phyloP scores from a whole-genome alignment of 2,113 vertebrate genomes.

The Microcebus griseorufus region DNA sequence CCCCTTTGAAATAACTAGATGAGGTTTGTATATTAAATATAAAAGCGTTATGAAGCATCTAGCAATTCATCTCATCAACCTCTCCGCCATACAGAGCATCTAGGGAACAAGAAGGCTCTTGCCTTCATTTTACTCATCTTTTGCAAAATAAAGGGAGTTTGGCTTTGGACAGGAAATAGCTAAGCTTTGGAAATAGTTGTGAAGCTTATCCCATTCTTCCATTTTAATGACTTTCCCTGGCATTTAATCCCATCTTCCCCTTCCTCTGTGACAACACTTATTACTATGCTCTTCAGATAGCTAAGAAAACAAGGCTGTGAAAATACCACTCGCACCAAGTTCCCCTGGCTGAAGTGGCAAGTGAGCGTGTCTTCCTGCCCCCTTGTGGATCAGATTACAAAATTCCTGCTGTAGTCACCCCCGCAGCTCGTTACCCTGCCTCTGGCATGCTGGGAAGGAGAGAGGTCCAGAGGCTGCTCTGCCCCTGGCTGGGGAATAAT shows the following conservation, averaged over 20 bases:
- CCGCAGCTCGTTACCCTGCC: not conserved
- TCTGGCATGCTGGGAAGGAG: not conserved
- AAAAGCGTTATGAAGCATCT: slow-evolving; percentile 58
- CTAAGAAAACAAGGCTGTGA: slow-evolving; percentile 61
- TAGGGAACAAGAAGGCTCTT: slow-evolving; percentile 39
- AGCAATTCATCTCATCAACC: slow-evolving; percentile 72
- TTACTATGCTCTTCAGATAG: slow-evolving; percentile 61
- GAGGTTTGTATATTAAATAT: slow-evolving; percentile 57
- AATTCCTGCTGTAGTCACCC: slow-evolving; percentile 40
- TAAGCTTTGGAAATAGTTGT: slow-evolving; percentile 62
- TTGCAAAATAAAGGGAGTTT: slow-evolving; percentile 66
- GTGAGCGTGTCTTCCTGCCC: slow-evolving; percentile 29
- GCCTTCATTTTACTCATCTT: slow-evolving; percentile 40
- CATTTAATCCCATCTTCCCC: slow-evolving; percentile 55
- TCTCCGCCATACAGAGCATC: slow-evolving; percentile 19
- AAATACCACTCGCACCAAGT: slow-evolving; percentile 19
- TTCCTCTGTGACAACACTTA: slow-evolving; percentile 53
- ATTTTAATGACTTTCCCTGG: slow-evolving; percentile 68
- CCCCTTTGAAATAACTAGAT: slow-evolving; percentile 65
- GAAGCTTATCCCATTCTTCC: slow-evolving; percentile 66
- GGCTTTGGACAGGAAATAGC: slow-evolving; percentile 54
- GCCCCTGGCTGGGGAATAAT: not conserved
- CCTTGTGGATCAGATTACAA: slow-evolving; percentile 61
- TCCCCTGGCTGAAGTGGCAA: not conserved
- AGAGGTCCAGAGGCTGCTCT: not conserved